A percentile compares a stretch with the other conserved stretches of the same genome.
These are phyloP conservation scores for Clytia hemisphaerica DNA, from an alignment of 30 jellyfish, hydroid and myxozoan genomes.

Conservation along the genomic window DNA sequence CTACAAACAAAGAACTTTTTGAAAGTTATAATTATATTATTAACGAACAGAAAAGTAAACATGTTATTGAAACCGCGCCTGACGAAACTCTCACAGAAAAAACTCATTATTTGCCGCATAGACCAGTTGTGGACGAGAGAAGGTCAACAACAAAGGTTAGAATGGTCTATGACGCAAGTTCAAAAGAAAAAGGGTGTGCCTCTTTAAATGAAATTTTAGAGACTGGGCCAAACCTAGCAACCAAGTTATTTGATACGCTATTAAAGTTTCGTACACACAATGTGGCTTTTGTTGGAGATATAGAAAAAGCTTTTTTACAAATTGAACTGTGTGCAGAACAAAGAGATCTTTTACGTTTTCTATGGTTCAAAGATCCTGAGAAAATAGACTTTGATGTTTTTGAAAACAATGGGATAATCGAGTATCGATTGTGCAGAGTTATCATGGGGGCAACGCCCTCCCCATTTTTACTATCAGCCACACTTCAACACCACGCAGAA, in stretches of 20 bases:
- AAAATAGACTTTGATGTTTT: not conserved
- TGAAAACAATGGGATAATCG: not conserved
- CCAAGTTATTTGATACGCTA: conserved; percentile 20
- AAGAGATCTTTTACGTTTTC: conserved; percentile 12
- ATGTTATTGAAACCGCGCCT: conserved; percentile 6
- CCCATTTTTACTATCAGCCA: not conserved
- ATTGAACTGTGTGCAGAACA: conserved; percentile 8
- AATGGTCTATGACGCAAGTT: conserved; percentile 34
- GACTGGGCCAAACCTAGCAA: conserved; percentile 24
- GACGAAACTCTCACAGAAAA: not conserved
- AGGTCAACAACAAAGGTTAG: conserved; percentile 14
- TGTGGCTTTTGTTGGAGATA: conserved; percentile 23
- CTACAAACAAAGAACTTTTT: conserved; percentile 17
- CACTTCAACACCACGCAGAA: not conserved
- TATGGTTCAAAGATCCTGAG: conserved; percentile 17
- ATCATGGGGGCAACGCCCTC: not conserved
- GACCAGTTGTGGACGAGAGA: conserved; percentile 2
- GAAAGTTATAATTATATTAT: not conserved
- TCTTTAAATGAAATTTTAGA: conserved; percentile 19
- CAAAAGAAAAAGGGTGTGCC: conserved; percentile 5
- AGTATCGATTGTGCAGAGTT: not conserved
- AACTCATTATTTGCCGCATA: conserved; percentile 21
- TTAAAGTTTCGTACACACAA: conserved; percentile 12
- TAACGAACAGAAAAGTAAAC: conserved; percentile 9
- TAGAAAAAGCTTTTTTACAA: conserved; percentile 31